These are phyloP conservation scores for Dastarcus helophoroides DNA, from an alignment of 2,888 invertebrate genomes.

Conservation along the genomic window DNA sequence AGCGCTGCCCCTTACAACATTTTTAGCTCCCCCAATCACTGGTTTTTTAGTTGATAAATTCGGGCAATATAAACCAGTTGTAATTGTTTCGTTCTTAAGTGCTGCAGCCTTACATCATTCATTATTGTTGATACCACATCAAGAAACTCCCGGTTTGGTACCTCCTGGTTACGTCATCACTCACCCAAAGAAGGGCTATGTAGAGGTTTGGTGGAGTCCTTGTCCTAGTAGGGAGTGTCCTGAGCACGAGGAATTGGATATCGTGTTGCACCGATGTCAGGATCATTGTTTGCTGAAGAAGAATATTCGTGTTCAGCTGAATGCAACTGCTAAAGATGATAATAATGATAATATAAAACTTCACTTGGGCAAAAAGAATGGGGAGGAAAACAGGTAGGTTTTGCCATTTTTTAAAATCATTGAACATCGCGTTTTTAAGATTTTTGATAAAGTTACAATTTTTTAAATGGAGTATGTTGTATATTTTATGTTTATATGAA, in stretches of 20 bases:
- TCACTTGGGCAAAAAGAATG: slow-evolving; percentile 38
- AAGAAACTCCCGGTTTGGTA: slow-evolving; percentile 63
- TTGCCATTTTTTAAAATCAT: too few relatives aligned
- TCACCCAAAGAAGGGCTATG: slow-evolving; percentile 57
- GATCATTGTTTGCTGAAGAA: slow-evolving; percentile 56
- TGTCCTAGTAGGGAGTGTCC: slow-evolving; percentile 71
- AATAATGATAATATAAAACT: slow-evolving; percentile 47
- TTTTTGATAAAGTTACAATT: too few relatives aligned
- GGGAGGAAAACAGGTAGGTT: slow-evolving; percentile 8
- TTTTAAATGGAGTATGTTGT: too few relatives aligned
- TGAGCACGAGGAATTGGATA: slow-evolving; percentile 58
- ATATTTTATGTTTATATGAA: too few relatives aligned
- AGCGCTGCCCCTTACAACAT: slow-evolving; percentile 75
- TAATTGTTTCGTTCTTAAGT: slow-evolving; percentile 63
- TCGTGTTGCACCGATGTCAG: slow-evolving; percentile 59
- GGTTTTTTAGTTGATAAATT: slow-evolving; percentile 79
- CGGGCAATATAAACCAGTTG: slow-evolving; percentile 73
- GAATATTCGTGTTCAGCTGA: slow-evolving; percentile 16
- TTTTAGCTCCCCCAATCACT: slow-evolving; percentile 73
- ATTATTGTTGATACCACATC: slow-evolving; percentile 65
- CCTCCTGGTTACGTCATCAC: slow-evolving; percentile 66
- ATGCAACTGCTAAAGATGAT: slow-evolving; percentile 31
- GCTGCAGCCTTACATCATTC: slow-evolving; percentile 73
- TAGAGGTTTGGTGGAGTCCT: slow-evolving; percentile 78
- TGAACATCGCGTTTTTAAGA: too few relatives aligned